Conservation (phyloP, 2,888 invertebrate species). For the Cryptus armator region DNA sequence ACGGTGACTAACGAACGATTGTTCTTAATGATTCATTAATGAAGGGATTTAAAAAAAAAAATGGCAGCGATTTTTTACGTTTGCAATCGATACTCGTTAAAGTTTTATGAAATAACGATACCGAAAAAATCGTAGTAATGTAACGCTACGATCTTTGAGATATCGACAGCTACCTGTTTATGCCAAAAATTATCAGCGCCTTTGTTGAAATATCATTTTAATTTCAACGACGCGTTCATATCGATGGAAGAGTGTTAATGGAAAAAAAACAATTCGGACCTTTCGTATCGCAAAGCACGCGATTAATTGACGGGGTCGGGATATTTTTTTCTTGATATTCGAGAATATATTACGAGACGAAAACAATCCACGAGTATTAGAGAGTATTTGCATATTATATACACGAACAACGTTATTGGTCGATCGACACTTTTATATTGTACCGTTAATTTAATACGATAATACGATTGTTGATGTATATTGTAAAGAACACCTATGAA, state of each 20-base stretch:
- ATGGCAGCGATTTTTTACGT: slow-evolving; percentile 3
- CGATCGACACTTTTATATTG: slow-evolving; percentile 59
- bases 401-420: slow-evolving; percentile 38
- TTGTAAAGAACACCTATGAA: slow-evolving; percentile 38
- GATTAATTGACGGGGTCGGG: slow-evolving; percentile 19
- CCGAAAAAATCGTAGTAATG: neutral
- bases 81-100: slow-evolving; percentile 7
- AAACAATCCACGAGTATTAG: slow-evolving; percentile 60
- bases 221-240: slow-evolving; percentile 19
- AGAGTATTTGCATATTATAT: slow-evolving; percentile 57
- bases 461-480: slow-evolving; percentile 52
- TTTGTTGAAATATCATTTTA: slow-evolving; percentile 49
- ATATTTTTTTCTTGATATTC: slow-evolving; percentile 40
- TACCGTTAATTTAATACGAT: slow-evolving; percentile 54
- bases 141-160: slow-evolving; percentile 11
- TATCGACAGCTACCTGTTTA: slow-evolving; percentile 55
- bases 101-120: slow-evolving; percentile 4
- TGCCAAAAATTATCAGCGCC: slow-evolving; percentile 64
- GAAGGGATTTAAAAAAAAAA: neutral
- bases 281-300: slow-evolving; percentile 7
- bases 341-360: slow-evolving; percentile 43
- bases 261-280: neutral
- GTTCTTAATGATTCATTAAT: slow-evolving; percentile 25
- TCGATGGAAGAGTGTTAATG: slow-evolving; percentile 7
- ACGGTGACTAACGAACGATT: neutral